Evolutionary conservation across 2,113 vertebrate genomes (phyloP).

Genomic region (Pitta sordida): DNA sequence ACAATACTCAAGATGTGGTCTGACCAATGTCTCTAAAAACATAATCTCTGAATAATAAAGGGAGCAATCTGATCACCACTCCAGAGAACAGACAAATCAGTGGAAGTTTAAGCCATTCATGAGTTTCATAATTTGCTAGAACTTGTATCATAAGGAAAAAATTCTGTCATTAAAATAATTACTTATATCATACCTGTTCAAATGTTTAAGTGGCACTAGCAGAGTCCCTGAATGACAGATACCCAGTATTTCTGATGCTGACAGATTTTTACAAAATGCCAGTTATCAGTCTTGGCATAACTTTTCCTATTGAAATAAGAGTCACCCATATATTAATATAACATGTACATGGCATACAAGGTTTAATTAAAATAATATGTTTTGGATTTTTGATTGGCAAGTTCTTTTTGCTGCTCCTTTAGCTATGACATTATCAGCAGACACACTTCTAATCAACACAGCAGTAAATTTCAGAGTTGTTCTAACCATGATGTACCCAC

Average conservation of each 20-base stretch:
- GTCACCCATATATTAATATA: not conserved
- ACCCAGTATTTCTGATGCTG: not conserved
- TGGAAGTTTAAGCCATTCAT: not conserved
- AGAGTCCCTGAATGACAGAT: not conserved
- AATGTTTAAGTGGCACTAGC: not conserved
- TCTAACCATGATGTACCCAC: not conserved
- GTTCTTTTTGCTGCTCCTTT: not conserved
- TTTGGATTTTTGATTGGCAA: not conserved
- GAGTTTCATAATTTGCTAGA: not conserved
- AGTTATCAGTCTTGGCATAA: not conserved
- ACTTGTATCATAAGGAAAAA: not conserved
- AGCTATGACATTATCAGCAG: not conserved
- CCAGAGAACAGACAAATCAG: not conserved
- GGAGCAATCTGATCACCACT: not conserved
- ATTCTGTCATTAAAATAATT: not conserved
- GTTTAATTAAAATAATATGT: not conserved
- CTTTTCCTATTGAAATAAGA: not conserved
- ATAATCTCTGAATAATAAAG: not conserved
- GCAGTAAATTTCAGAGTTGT: not conserved
- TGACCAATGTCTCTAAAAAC: not conserved
- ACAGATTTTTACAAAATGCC: not conserved
- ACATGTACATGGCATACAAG: rapidly evolving
- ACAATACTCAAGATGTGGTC: no score
- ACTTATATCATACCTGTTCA: not conserved
- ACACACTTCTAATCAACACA: not conserved